phyloP scores from a whole-genome alignment of 2,113 vertebrate genomes.

The Pao palembangensis region DNA sequence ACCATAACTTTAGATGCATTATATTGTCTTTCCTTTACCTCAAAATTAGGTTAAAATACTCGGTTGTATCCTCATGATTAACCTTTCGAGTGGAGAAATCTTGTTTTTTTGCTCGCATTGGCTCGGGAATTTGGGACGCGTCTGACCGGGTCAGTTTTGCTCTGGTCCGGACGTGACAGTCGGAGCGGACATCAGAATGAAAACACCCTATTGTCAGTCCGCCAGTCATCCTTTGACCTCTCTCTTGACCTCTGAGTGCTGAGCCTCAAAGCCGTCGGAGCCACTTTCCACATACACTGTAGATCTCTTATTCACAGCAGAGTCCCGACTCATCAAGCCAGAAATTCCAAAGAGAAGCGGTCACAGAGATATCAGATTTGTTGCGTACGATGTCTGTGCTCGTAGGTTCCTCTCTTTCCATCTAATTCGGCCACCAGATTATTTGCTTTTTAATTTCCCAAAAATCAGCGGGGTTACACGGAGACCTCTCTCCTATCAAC shows the following conservation, averaged over 20 bases:
- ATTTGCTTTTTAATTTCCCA: constrained; percentile 39
- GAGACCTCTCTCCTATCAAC: constrained; percentile 17
- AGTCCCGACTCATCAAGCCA: neutral
- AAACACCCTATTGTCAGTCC: neutral
- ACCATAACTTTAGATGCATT: no score
- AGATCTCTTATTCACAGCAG: constrained; percentile 5
- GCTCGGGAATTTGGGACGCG: constrained; percentile 19
- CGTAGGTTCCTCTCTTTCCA: neutral
- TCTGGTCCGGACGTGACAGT: constrained; percentile 10
- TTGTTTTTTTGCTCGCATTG: no score
- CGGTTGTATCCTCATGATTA: no score
- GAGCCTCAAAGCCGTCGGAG: neutral
- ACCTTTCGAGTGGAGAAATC: no score
- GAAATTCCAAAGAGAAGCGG: constrained; percentile 11
- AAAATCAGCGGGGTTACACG: constrained; percentile 29
- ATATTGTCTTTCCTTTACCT: no score
- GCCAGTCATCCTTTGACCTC: constrained; percentile 15
- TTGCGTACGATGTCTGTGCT: no score
- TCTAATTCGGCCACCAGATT: constrained; percentile 20
- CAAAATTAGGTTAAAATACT: no score
- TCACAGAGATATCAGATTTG: neutral
- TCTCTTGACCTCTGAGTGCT: neutral
- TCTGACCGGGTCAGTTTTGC: neutral
- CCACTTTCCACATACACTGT: neutral
- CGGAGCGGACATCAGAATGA: constrained; percentile 9